Base-by-base conservation (phyloP, 2,113 vertebrate species). In the Hemichromis elongatus region DNA sequence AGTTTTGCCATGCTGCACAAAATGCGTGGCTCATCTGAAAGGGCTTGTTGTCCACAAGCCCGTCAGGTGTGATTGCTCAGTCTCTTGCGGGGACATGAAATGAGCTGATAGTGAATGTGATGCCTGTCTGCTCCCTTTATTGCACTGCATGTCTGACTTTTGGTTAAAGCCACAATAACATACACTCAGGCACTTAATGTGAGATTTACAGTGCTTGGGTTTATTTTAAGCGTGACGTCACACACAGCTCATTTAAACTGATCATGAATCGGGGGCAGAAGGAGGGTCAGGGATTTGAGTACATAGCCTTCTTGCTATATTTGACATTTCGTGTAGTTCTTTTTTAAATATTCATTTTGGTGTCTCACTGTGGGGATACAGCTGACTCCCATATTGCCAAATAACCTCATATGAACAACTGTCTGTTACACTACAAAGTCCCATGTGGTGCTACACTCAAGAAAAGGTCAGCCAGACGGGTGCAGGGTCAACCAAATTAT, bases 31-130 rank as follows among this genome's bases (percentile, higher is more conserved):
- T 88, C 85, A 50, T 80, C 59, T 86, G 45, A 56, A 85, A 86
- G 83, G 80, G 47, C 57, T 84, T 19, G 84, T 90, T 91, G 90
- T 91, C 75, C 81, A 47, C 63, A 52, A 55, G 3, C 59, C 78
- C 33, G 37, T 82, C 77, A 73, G 80, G 84, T 84, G 84, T 86
- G 88, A 93, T 90, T 90, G 90, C 85, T 81, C 81, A 55, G 84
- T 88, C 88, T 93, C 73, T 81, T 21, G 80, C 24, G 12, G 50
- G n/a, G 47, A 78, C 83, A 47, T 82, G 47, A 92, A 92, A 89
- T 90, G 75, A 90, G 85, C 80, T 37, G 79, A 68, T 83, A 81
- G 90, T 81, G 81, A 92, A 86, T 88, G 84, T 77, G 82, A 86
- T 84, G 70, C 55, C 61, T 61, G 75, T 86, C 70, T 55, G 24